phyloP scores from a whole-genome alignment of 1,140 invertebrate genomes.

The Branchinecta lindahli region DNA sequence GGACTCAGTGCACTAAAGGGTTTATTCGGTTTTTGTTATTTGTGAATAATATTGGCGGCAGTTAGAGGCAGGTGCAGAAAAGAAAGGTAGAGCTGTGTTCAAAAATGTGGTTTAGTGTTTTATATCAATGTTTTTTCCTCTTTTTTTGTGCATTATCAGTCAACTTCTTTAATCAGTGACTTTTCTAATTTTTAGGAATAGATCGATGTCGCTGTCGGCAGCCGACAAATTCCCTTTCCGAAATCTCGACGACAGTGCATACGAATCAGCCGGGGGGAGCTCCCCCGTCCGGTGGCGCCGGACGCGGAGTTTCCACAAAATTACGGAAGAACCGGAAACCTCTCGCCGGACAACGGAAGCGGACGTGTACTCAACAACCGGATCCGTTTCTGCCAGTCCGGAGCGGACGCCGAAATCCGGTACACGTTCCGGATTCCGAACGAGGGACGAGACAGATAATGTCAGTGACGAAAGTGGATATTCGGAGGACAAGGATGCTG shows the following conservation, averaged over 20 bases:
- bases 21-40: no score
- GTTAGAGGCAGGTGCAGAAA: no score
- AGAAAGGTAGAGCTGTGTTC: no score
- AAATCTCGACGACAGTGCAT: neutral
- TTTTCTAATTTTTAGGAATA: neutral
- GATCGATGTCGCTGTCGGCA: neutral
- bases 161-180: no score
- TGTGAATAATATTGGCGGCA: no score
- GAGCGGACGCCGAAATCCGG: conserved; percentile 2
- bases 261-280: neutral
- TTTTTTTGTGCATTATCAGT: no score
- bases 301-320: conserved; percentile 9
- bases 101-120: no score
- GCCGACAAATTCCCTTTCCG: neutral
- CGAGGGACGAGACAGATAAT: conserved; percentile 26
- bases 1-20: no score
- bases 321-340: neutral
- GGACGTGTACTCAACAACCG: neutral
- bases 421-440: neutral
- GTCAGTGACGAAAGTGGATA: conserved; percentile 31
- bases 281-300: neutral
- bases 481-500: conserved; percentile 26
- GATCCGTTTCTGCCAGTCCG: neutral
- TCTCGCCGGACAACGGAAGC: neutral
- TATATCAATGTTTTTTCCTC: no score